These are phyloP conservation scores for Zosterops hypoxanthus DNA, from an alignment of 2,113 vertebrate species.

Conservation along the genomic window DNA sequence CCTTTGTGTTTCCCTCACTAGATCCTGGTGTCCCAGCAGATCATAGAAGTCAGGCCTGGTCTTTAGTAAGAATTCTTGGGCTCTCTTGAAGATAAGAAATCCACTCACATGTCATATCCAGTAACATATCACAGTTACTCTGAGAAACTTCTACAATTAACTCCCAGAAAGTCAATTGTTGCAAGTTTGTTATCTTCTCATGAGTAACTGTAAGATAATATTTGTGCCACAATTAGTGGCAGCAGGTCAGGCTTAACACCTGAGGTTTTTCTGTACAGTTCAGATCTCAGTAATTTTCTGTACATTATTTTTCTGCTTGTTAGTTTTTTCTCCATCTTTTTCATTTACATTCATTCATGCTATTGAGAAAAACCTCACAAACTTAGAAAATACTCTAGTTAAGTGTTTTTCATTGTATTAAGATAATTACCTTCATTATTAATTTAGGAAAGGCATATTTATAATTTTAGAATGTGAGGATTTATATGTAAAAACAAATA, in stretches of 20 bases:
- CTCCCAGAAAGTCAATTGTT: neutral
- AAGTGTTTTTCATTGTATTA: neutral
- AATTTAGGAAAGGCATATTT: neutral
- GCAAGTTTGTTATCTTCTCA: neutral
- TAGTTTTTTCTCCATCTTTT: neutral
- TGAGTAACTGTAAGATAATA: neutral
- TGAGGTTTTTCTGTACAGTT: neutral
- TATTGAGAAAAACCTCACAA: neutral
- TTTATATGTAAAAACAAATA: neutral
- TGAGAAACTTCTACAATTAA: neutral
- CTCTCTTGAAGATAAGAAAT: neutral
- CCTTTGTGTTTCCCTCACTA: neutral
- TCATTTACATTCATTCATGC: fast-evolving
- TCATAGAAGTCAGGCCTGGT: neutral
- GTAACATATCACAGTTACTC: neutral
- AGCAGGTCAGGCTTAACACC: neutral
- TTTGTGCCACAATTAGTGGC: neutral
- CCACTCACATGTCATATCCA: neutral
- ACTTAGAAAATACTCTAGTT: neutral
- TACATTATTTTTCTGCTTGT: neutral
- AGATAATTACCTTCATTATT: neutral
- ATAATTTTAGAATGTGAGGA: neutral
- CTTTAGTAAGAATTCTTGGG: neutral
- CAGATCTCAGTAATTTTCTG: neutral
- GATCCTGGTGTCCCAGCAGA: neutral